A percentile compares a stretch with the other conserved stretches of the same genome.
Evolutionary conservation across 2,888 invertebrate species (phyloP).

Genomic region (Netelia fuscicornis): DNA sequence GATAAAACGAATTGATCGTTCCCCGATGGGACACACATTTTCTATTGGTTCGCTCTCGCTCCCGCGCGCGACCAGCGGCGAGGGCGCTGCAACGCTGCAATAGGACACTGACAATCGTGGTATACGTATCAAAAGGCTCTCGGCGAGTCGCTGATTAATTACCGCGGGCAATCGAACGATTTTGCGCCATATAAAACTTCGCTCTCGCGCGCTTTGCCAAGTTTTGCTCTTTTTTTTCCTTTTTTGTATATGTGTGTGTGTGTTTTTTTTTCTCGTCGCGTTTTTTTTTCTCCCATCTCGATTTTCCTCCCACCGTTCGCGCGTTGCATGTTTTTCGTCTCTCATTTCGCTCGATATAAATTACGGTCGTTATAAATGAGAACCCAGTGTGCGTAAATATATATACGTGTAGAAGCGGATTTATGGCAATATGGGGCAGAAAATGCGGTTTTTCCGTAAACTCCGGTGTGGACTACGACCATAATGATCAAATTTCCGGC

Average conservation of each 20-base stretch:
- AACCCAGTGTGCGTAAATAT: background rate
- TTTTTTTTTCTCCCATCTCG: conserved; percentile 22
- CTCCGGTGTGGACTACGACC: background rate
- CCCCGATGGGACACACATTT: conserved; percentile 67
- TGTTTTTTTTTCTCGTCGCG: background rate
- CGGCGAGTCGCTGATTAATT: conserved; percentile 63
- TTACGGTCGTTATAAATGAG: conserved; percentile 19
- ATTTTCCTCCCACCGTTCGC: conserved; percentile 26
- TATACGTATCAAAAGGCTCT: conserved; percentile 37
- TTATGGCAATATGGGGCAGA: background rate
- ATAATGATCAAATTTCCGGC: conserved; percentile 22
- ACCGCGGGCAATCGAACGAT: conserved; percentile 55
- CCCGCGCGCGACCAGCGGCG: background rate
- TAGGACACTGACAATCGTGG: conserved; percentile 32
- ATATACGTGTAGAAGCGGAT: background rate
- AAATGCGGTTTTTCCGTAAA: background rate
- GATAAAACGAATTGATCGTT: conserved; percentile 72
- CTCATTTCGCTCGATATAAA: conserved; percentile 52
- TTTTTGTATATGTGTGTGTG: background rate
- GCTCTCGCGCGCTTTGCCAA: conserved; percentile 29
- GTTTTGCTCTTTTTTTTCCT: conserved; percentile 17
- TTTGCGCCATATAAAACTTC: conserved; percentile 39
- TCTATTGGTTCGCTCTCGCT: conserved; percentile 41
- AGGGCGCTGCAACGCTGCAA: no score
- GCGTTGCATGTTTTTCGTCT: conserved; percentile 18